Conservation (phyloP, 2,888 invertebrate genomes). For the Parnassius glacialis region DNA sequence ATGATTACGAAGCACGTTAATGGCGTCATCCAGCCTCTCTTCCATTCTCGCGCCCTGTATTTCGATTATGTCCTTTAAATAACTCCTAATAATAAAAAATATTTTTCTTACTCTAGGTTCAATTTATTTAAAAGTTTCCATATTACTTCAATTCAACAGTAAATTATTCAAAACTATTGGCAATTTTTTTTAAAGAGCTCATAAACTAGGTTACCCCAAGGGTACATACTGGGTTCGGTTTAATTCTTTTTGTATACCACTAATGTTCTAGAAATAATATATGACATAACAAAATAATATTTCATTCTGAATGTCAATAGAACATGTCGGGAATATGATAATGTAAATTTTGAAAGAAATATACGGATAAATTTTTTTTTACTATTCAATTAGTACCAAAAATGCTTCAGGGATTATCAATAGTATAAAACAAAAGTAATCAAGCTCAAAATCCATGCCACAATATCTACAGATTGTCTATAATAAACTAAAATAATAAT, state of each 20-base stretch:
- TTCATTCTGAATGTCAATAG: background rate
- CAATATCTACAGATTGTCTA: slow-evolving; percentile 6
- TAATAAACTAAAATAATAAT: background rate
- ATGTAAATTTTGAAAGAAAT: too few relatives aligned
- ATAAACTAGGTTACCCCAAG: background rate
- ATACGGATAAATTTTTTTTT: too few relatives aligned
- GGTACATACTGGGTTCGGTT: background rate
- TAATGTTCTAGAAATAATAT: background rate
- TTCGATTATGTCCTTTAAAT: background rate
- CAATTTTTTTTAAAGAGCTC: too few relatives aligned
- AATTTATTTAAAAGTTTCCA: too few relatives aligned
- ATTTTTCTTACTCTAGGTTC: too few relatives aligned
- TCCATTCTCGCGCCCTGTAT: slow-evolving; percentile 94
- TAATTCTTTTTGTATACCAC: background rate
- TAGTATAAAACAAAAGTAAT: background rate
- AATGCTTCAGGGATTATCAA: background rate
- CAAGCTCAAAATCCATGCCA: slow-evolving; percentile 19
- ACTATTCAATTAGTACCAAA: too few relatives aligned
- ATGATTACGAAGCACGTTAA: slow-evolving; percentile 96
- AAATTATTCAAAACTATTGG: too few relatives aligned
- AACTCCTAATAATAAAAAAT: background rate
- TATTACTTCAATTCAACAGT: too few relatives aligned
- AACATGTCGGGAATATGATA: too few relatives aligned
- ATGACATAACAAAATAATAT: background rate
- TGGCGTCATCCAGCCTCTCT: slow-evolving; percentile 96